Percentiles rank a stretch among this genome's conserved stretches.
phyloP scores from a whole-genome alignment of 2,797 vertebrate species.

The Acanthurus tractus region DNA sequence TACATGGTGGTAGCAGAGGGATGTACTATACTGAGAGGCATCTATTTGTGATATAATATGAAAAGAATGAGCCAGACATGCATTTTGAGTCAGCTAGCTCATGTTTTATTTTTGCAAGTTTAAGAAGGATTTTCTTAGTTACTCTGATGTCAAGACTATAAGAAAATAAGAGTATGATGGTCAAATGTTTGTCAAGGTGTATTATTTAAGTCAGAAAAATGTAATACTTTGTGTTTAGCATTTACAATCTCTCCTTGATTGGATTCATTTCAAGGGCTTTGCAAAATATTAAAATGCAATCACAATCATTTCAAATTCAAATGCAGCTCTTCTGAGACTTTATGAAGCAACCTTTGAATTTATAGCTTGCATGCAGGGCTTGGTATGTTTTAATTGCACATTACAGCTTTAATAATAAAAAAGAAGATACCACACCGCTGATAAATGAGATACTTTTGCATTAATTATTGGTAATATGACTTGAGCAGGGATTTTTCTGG shows the following conservation, averaged over 20 bases:
- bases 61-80: slow-evolving; percentile 35
- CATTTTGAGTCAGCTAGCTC: slow-evolving; percentile 14
- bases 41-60: slow-evolving; percentile 32
- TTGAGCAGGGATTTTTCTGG: slow-evolving; percentile 8
- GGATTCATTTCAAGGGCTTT: slow-evolving; percentile 35
- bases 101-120: slow-evolving; percentile 9
- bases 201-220: slow-evolving; percentile 17
- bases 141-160: not conserved
- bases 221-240: slow-evolving; percentile 16
- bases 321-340: slow-evolving; percentile 15
- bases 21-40: slow-evolving; percentile 22
- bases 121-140: not conserved
- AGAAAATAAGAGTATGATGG: slow-evolving; percentile 8
- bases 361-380: slow-evolving; percentile 24
- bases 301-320: slow-evolving; percentile 60
- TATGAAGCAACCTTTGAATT: slow-evolving; percentile 13
- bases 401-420: slow-evolving; percentile 18
- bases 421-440: slow-evolving; percentile 6
- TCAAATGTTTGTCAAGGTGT: slow-evolving; percentile 24
- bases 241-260: slow-evolving; percentile 34
- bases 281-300: slow-evolving; percentile 49
- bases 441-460: slow-evolving; percentile 22
- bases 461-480: slow-evolving; percentile 32
- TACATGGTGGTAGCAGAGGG: slow-evolving; percentile 28
- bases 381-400: slow-evolving; percentile 32